Percentiles rank a stretch among this genome's conserved stretches.
phyloP scores from a whole-genome alignment of 2,797 vertebrate genomes.

The Chelidonichthys spinosus region DNA sequence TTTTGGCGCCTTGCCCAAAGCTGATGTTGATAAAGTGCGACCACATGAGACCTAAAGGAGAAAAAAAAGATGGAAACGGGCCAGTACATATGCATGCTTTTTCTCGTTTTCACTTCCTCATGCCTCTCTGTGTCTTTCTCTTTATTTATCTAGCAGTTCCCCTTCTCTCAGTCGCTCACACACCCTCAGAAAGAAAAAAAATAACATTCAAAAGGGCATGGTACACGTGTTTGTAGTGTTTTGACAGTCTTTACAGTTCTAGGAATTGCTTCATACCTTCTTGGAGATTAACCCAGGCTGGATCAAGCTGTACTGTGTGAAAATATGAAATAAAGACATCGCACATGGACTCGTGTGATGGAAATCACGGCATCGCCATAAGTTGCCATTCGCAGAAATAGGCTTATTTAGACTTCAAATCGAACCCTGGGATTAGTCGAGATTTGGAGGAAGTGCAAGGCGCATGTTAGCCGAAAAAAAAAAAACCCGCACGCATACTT shows the following conservation, averaged over 20 bases:
- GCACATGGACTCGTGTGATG: conserved; percentile 3
- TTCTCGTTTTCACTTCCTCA: conserved; percentile 38
- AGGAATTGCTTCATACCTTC: conserved; percentile 61
- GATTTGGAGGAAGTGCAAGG: conserved; percentile 32
- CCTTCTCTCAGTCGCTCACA: not conserved
- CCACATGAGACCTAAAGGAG: conserved; percentile 53
- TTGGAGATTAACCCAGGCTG: conserved; percentile 49
- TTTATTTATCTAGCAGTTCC: not conserved
- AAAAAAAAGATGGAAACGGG: conserved; percentile 47
- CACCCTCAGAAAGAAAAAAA: conserved; percentile 13
- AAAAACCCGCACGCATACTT: conserved; percentile 2
- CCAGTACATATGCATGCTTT: conserved; percentile 53
- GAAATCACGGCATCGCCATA: conserved; percentile 2
- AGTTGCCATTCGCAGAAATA: conserved; percentile 6
- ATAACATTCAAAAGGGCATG: conserved; percentile 31
- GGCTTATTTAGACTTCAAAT: conserved; percentile 11
- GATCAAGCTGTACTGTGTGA: conserved; percentile 54
- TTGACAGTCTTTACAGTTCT: conserved; percentile 58
- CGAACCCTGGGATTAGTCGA: conserved; percentile 20
- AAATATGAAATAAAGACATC: conserved; percentile 18
- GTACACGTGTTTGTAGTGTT: conserved; percentile 58
- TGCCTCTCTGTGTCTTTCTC: conserved; percentile 9
- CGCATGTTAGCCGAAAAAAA: conserved; percentile 29
- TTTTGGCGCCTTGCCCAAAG: conserved; percentile 62
- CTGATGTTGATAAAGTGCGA: conserved; percentile 78